Percentiles rank a stretch among this genome's conserved stretches.
These are phyloP conservation scores for Pseudobourletiella spinata DNA, from an alignment of 1,140 invertebrate genomes.

Conservation along the genomic window DNA sequence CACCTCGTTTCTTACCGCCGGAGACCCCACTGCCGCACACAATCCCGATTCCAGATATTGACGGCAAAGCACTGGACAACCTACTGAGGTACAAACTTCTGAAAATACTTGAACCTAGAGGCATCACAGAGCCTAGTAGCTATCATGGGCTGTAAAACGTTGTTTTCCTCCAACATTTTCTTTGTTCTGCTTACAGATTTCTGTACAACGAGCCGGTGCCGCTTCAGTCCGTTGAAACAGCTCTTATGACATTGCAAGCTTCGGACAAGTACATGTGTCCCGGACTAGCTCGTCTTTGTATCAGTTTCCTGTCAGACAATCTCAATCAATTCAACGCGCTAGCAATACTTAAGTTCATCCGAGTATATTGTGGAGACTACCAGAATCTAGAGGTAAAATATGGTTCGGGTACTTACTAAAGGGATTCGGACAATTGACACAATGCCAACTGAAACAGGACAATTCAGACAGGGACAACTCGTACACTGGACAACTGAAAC, in stretches of 20 bases:
- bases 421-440: too few relatives aligned
- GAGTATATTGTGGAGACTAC: conserved; percentile 39
- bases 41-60: conserved; percentile 49
- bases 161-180: too few relatives aligned
- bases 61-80: conserved; percentile 58
- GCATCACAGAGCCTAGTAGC: too few relatives aligned
- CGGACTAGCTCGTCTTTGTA: conserved; percentile 51
- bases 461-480: too few relatives aligned
- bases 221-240: conserved; percentile 53
- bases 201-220: conserved; percentile 40
- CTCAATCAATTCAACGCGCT: conserved; percentile 45
- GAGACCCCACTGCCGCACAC: conserved; percentile 35
- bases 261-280: conserved; percentile 59
- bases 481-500: too few relatives aligned
- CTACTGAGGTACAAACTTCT: conserved; percentile 49
- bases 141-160: too few relatives aligned
- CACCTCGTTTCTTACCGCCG: conserved; percentile 33
- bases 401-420: too few relatives aligned
- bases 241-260: conserved; percentile 54
- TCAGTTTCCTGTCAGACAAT: conserved; percentile 49
- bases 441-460: too few relatives aligned
- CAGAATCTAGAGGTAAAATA: conserved; percentile 26
- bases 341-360: conserved; percentile 44
- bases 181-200: conserved; percentile 3
- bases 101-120: too few relatives aligned